Conservation (phyloP, 2,113 vertebrate species). For the Eolophus roseicapilla region DNA sequence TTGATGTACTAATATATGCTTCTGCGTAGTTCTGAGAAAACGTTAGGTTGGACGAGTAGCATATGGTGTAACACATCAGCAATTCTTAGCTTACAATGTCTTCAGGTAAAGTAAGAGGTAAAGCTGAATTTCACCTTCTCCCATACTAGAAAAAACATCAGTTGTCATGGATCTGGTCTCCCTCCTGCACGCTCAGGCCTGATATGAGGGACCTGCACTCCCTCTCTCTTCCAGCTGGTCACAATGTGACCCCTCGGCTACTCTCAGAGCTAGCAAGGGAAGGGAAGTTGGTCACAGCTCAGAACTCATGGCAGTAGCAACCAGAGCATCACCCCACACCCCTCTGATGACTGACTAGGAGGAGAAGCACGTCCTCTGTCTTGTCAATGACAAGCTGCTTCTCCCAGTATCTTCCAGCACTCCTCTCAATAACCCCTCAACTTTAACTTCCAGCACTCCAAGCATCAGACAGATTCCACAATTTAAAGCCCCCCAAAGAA, state of each 20-base stretch:
- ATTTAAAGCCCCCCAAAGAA: neutral
- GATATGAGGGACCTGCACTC: neutral
- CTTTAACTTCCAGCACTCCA: neutral
- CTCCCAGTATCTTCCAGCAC: neutral
- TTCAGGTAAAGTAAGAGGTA: neutral
- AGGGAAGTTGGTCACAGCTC: neutral
- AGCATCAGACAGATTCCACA: neutral
- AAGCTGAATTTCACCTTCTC: neutral
- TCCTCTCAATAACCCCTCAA: neutral
- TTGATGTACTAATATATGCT: neutral
- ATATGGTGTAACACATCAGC: neutral
- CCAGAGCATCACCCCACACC: neutral
- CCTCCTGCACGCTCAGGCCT: neutral
- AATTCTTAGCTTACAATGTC: neutral
- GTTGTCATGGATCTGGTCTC: neutral
- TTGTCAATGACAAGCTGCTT: neutral
- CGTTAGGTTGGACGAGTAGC: accelerated
- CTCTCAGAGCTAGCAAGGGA: neutral
- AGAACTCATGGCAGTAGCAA: neutral
- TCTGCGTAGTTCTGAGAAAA: neutral
- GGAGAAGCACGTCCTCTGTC: neutral
- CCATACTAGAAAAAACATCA: neutral
- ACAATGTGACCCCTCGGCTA: neutral
- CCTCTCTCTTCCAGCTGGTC: neutral
- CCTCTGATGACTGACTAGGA: neutral